phyloP scores from a whole-genome alignment of 2,113 vertebrate species.

The Phylloscopus trochilus region DNA sequence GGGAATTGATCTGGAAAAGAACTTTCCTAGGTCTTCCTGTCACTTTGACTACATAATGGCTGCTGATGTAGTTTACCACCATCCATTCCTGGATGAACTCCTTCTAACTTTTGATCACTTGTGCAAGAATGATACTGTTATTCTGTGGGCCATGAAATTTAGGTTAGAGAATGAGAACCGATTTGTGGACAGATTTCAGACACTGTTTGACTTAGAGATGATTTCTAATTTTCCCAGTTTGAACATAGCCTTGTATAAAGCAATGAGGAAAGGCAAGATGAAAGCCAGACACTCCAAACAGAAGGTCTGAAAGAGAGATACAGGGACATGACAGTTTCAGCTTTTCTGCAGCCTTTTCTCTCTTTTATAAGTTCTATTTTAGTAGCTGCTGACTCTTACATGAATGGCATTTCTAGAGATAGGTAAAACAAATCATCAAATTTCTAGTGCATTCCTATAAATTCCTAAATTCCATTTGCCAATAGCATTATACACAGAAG shows the following conservation, averaged over 20 bases:
- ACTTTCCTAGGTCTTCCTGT: constrained; percentile 80
- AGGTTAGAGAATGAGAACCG: constrained; percentile 86
- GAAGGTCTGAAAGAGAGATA: background rate
- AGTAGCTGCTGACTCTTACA: background rate
- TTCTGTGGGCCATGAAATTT: constrained; percentile 95
- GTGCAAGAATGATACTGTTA: constrained; percentile 84
- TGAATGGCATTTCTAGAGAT: background rate
- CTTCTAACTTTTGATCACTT: constrained; percentile 90
- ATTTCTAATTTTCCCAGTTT: constrained; percentile 87
- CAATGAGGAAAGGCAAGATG: constrained; percentile 73
- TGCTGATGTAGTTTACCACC: constrained; percentile 92
- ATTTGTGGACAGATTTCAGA: constrained; percentile 85
- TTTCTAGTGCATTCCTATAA: background rate
- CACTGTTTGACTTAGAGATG: constrained; percentile 83
- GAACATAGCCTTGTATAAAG: constrained; percentile 89
- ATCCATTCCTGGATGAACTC: constrained; percentile 87
- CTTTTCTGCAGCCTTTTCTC: background rate
- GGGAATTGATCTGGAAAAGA: constrained; percentile 83
- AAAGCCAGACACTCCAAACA: background rate
- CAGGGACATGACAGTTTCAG: background rate
- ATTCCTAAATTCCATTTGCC: background rate
- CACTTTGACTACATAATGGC: constrained; percentile 91
- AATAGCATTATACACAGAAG: background rate
- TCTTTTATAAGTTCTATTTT: background rate
- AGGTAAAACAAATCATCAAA: background rate